These are phyloP conservation scores for Diachasma alloeum DNA, from an alignment of 1,140 invertebrate genomes.

Conservation along the genomic window DNA sequence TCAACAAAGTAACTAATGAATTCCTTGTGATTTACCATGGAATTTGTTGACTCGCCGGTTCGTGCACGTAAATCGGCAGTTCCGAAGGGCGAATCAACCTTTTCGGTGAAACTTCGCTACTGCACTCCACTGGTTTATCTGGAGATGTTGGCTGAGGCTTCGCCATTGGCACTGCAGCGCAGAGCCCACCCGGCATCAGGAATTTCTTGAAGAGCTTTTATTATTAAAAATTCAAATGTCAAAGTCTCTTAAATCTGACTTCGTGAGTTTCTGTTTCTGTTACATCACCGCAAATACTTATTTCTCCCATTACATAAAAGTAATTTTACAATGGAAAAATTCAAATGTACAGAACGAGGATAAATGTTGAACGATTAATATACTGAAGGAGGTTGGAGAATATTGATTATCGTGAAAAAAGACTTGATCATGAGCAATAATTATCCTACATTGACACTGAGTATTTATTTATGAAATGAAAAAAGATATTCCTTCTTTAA, in stretches of 20 bases:
- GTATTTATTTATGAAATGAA: background rate
- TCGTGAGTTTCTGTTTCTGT: background rate
- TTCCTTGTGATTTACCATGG: constrained; percentile 62
- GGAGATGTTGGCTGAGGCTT: constrained; percentile 32
- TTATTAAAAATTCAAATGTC: background rate
- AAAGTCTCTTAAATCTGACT: too few species aligned
- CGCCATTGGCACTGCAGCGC: constrained; percentile 50
- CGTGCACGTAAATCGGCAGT: constrained; percentile 54
- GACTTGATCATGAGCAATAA: background rate
- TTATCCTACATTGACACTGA: background rate
- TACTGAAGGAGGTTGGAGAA: background rate
- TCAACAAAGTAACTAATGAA: constrained; percentile 31
- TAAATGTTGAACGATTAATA: background rate
- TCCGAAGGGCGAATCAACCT: constrained; percentile 57
- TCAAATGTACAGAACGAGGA: background rate
- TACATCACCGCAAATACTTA: background rate
- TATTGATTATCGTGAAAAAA: background rate
- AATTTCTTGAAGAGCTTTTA: constrained; percentile 60
- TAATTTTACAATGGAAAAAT: background rate
- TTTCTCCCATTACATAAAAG: background rate
- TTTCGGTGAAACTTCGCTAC: constrained; percentile 31
- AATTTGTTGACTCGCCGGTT: constrained; percentile 42
- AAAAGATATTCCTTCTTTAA: constrained; percentile 15
- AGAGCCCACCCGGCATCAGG: constrained; percentile 59
- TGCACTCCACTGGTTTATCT: constrained; percentile 33